Percentiles rank a stretch among this genome's conserved stretches.
phyloP scores from a whole-genome alignment of 2,888 invertebrate species.

The Melanchra persicariae region DNA sequence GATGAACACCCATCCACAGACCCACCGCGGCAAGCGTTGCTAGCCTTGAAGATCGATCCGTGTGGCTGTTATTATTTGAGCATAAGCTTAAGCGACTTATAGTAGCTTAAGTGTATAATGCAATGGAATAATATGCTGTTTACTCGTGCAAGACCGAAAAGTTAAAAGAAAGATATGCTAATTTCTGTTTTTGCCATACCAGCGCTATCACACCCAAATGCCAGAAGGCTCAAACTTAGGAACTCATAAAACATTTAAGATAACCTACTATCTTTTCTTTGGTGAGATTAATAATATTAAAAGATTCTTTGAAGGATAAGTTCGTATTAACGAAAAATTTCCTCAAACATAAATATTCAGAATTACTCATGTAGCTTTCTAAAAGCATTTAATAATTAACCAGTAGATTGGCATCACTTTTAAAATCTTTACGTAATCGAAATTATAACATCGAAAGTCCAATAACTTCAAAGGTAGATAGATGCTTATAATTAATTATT shows the following conservation, averaged over 20 bases:
- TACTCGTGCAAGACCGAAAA: not conserved
- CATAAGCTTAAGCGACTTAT: too few species aligned
- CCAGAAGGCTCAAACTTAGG: not conserved
- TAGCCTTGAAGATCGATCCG: too few species aligned
- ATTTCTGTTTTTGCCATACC: not conserved
- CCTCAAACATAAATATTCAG: not conserved
- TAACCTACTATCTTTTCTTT: not conserved
- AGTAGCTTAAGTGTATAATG: not conserved
- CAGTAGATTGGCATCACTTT: too few species aligned
- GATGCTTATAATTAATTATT: conserved; percentile 6
- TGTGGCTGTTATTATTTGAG: too few species aligned
- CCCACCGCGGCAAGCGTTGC: too few species aligned
- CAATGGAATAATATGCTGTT: not conserved
- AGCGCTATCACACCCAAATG: not conserved
- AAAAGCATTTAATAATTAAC: too few species aligned
- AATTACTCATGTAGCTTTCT: conserved; percentile 2
- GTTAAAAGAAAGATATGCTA: not conserved
- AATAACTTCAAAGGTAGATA: not conserved
- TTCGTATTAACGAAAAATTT: conserved; percentile 28
- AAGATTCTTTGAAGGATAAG: conserved; percentile 33
- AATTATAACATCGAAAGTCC: not conserved
- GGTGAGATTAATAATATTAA: conserved; percentile 33
- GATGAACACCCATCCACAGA: too few species aligned
- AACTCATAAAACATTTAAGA: not conserved
- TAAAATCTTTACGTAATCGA: not conserved